Base-by-base conservation (phyloP, 2,888 invertebrate species). In the Cynaeus angustus region DNA sequence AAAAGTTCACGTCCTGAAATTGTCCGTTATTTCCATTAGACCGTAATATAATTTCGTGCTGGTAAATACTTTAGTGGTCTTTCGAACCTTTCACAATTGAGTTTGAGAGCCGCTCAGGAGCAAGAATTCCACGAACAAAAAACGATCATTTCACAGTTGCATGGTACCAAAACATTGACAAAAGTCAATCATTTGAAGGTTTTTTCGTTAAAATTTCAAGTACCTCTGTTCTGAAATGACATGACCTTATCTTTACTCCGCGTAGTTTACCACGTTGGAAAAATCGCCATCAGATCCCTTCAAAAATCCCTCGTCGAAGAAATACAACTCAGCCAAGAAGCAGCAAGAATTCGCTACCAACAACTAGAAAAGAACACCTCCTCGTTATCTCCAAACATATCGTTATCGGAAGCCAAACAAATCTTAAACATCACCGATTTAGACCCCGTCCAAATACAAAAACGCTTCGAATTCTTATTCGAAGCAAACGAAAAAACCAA, bases 401-500 rank as follows among this genome's bases (percentile, higher is more conserved):
- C 76, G 14, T 52, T 82, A 65, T 69, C 74, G 1, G 99, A 99
- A 87, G 97, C 99, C 0, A 91, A 94, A 86, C 94, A 96, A 84
- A 98, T 99, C 74, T 87, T 99, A 8, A 95, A 98, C 85, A 84
- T 96, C 67, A 88, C 89, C 0, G 89, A 91, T 78, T 82, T 93
- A 73, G 89, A 92, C 58, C 82, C 89, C 1, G 91, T 92, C 68
- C 88, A 90, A 79, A 82, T 94, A 8, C 85, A 91, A 69, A 91
- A 91, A 78, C 92, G 90, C 66, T 99, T 91, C 82, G 92, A 97
- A 66, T 93, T 94, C 82, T 88, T 99, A 37, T 97, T 97, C 85
- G 86, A 88, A 59, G 90, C 91, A 0, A 99, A 99, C 30, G 12
- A 12, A 7, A 33, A 37, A 33, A 46, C 7, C 82, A 95, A 94